phyloP scores from a whole-genome alignment of 2,113 vertebrate genomes.

The Procavia capensis region DNA sequence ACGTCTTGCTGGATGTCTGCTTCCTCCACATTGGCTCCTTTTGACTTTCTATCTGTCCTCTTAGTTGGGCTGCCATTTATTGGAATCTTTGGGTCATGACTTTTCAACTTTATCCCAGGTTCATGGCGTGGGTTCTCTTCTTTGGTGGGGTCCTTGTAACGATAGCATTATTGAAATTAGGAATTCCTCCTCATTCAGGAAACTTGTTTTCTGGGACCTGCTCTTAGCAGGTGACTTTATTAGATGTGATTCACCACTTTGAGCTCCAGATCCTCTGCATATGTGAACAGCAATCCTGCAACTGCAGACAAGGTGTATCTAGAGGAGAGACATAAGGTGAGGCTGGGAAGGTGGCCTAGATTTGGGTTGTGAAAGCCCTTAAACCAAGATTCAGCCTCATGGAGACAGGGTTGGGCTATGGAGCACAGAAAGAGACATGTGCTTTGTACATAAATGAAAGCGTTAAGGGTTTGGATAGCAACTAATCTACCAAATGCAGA shows the following conservation, averaged over 20 bases:
- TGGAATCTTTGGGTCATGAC: conserved; percentile 19
- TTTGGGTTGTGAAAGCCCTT: conserved; percentile 18
- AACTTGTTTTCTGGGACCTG: background rate
- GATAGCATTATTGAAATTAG: background rate
- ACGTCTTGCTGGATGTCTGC: background rate
- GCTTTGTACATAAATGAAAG: background rate
- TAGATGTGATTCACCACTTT: background rate
- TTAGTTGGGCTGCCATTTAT: background rate
- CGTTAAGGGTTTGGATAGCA: background rate
- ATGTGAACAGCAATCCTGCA: background rate
- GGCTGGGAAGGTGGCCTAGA: background rate
- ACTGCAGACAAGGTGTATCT: background rate
- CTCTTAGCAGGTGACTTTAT: background rate
- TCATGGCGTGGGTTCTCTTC: background rate
- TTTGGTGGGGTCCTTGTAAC: background rate
- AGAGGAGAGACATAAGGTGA: background rate
- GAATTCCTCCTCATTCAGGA: background rate
- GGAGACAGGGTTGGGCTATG: background rate
- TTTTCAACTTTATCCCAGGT: background rate
- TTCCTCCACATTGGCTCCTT: background rate
- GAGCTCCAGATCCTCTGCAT: background rate
- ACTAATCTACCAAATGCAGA: background rate
- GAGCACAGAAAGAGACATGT: background rate
- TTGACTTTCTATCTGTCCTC: background rate
- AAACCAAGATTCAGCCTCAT: background rate